Evolutionary conservation across 2,888 invertebrate species (phyloP).

Genomic region (Galeruca laticollis): DNA sequence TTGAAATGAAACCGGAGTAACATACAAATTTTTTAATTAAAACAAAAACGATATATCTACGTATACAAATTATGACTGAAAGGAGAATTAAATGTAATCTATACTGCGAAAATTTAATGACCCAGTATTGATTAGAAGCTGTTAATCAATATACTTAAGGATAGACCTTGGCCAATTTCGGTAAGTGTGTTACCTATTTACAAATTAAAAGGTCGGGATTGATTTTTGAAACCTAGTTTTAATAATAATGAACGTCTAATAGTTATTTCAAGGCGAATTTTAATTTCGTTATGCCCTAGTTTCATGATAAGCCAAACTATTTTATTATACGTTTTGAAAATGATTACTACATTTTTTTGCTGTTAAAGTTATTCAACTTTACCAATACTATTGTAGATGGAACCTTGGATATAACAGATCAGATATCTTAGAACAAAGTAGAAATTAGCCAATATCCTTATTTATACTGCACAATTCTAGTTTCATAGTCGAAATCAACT

Average conservation of each 20-base stretch:
- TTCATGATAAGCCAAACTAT: background rate
- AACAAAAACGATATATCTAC: too few relatives aligned
- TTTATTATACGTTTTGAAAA: background rate
- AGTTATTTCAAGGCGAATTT: background rate
- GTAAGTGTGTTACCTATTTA: constrained; percentile 1
- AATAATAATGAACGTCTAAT: background rate
- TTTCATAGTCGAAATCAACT: constrained; percentile 21
- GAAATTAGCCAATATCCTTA: constrained; percentile 26
- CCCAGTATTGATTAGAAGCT: background rate
- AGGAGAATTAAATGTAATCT: background rate
- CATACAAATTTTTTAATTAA: too few relatives aligned
- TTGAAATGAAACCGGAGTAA: too few relatives aligned
- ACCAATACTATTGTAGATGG: constrained; percentile 28
- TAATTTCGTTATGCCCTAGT: background rate
- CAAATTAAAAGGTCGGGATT: constrained; percentile 13
- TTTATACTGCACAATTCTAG: constrained; percentile 12
- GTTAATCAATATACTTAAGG: background rate
- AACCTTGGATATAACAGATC: constrained; percentile 28
- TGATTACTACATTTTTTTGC: constrained; percentile 5
- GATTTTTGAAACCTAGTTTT: constrained; percentile 12
- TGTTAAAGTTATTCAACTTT: constrained; percentile 3
- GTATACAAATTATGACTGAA: too few relatives aligned
- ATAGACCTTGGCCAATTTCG: background rate
- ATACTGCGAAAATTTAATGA: background rate
- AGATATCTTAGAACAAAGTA: constrained; percentile 32